Conservation (phyloP, 2,888 invertebrate genomes). For the Heliconius erato region DNA sequence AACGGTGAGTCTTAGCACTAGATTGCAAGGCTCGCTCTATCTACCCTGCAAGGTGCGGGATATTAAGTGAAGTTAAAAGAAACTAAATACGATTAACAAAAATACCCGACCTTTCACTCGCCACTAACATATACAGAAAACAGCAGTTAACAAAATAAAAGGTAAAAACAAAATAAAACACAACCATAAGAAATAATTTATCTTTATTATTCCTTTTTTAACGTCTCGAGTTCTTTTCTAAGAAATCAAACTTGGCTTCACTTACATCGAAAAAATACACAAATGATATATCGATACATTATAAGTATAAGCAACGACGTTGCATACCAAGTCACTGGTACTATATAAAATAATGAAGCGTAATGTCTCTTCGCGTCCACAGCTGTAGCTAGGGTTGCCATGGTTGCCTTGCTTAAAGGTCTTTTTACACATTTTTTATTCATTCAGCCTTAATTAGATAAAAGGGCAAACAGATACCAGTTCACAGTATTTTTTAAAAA, state of each 20-base stretch:
- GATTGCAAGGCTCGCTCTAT: too few species aligned
- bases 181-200: conserved; percentile 83
- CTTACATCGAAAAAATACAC: conserved; percentile 85
- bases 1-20: too few species aligned
- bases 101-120: neutral
- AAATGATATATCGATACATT: conserved; percentile 80
- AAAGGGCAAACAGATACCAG: neutral
- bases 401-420: too few species aligned
- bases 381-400: conserved; percentile 14
- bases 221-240: conserved; percentile 84
- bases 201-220: conserved; percentile 83
- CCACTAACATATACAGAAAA: neutral
- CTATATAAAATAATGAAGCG: conserved; percentile 65
- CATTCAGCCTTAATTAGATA: conserved; percentile 2
- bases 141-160: neutral
- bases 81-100: neutral
- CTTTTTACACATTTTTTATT: neutral
- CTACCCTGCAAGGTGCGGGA: too few species aligned
- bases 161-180: conserved; percentile 70
- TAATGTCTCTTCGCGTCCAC: conserved; percentile 53
- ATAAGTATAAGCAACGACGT: conserved; percentile 75
- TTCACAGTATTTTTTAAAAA: neutral
- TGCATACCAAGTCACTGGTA: conserved; percentile 70
- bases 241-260: conserved; percentile 85
- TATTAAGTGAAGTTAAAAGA: too few species aligned